A percentile compares a stretch with the other conserved stretches of the same genome.
phyloP scores from a whole-genome alignment of 2,888 invertebrate species.

The Drosophila conformis region DNA sequence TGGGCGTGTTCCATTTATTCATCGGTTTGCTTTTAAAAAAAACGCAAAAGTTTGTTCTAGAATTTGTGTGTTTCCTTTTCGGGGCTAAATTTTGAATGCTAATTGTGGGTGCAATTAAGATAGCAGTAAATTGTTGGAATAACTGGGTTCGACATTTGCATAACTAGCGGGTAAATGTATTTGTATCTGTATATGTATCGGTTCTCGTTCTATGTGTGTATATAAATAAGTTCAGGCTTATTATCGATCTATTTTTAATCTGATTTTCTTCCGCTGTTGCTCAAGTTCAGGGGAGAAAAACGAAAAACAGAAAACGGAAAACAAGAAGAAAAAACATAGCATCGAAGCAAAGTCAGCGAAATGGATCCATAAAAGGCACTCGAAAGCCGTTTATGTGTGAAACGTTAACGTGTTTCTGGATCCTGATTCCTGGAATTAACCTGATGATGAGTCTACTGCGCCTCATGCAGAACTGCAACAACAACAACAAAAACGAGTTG shows the following conservation, averaged over 20 bases:
- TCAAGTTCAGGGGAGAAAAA: slow-evolving; percentile 66
- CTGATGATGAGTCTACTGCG: slow-evolving; percentile 16
- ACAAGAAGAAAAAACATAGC: slow-evolving; percentile 22
- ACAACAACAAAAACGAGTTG: slow-evolving; percentile 22
- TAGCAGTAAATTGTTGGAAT: slow-evolving; percentile 28
- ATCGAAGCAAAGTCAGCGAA: slow-evolving; percentile 42
- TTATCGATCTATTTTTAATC: slow-evolving; percentile 70
- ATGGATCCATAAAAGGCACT: slow-evolving; percentile 61
- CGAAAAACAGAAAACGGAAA: slow-evolving; percentile 19
- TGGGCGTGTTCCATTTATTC: slow-evolving; percentile 33
- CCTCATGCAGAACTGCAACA: slow-evolving; percentile 20
- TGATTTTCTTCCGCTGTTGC: slow-evolving; percentile 46
- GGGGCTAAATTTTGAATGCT: slow-evolving; percentile 23
- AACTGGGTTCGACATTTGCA: slow-evolving; percentile 38
- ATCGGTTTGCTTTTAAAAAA: slow-evolving; percentile 13
- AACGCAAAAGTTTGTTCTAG: neutral
- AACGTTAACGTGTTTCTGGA: slow-evolving; percentile 55
- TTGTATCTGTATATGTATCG: neutral
- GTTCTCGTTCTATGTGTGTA: neutral
- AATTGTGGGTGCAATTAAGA: slow-evolving; percentile 51
- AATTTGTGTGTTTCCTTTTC: slow-evolving; percentile 24
- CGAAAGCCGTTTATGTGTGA: slow-evolving; percentile 62
- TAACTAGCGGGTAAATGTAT: slow-evolving; percentile 24
- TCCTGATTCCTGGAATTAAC: slow-evolving; percentile 63
- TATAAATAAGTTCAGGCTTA: slow-evolving; percentile 30